These are phyloP conservation scores for Anticlea derivata DNA, from an alignment of 2,888 invertebrate species.

Conservation along the genomic window DNA sequence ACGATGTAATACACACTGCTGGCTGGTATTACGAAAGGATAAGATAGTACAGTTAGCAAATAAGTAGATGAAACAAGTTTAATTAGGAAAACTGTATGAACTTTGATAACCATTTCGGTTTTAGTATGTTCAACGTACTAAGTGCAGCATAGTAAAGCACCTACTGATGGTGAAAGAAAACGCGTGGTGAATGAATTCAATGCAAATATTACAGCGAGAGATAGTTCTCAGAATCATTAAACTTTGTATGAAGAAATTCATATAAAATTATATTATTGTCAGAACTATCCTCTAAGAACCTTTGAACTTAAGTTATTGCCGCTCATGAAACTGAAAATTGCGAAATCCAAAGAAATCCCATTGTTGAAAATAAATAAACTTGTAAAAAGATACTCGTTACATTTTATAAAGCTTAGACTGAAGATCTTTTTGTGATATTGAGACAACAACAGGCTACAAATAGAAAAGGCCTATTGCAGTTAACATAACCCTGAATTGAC, in stretches of 20 bases:
- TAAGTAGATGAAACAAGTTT: conserved; percentile 7
- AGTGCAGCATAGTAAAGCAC: no score
- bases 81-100: not conserved
- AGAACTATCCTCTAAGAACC: no score
- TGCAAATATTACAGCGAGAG: no score
- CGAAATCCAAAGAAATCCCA: not conserved
- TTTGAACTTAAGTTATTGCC: no score
- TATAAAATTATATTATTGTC: no score
- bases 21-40: conserved; percentile 11
- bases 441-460: conserved; percentile 7
- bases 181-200: no score
- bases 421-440: conserved; percentile 9
- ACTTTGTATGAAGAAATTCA: no score
- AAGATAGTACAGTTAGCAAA: conserved; percentile 7
- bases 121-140: no score
- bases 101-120: no score
- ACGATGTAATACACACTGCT: conserved; percentile 37
- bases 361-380: not conserved
- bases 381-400: not conserved
- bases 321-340: not conserved
- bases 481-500: conserved; percentile 23
- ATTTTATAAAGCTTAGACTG: not conserved
- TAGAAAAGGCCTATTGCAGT: not conserved
- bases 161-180: no score
- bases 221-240: no score